Percentiles rank a stretch among this genome's conserved stretches.
These are phyloP conservation scores for Drosophila malerkotliana DNA, from an alignment of 1,140 invertebrate species.

Conservation along the genomic window DNA sequence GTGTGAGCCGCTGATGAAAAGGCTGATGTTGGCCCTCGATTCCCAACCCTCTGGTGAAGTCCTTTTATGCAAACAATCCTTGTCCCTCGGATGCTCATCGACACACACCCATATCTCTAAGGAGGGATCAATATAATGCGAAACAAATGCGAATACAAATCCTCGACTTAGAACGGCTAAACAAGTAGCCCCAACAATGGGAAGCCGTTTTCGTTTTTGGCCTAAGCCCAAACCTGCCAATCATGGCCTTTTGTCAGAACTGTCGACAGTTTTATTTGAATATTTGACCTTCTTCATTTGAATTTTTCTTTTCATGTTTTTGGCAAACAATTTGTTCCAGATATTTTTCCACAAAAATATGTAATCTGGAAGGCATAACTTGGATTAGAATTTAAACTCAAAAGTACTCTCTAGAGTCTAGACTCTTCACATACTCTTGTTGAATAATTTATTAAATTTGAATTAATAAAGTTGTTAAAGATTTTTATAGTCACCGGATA, in stretches of 20 bases:
- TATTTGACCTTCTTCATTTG: constrained; percentile 45
- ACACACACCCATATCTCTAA: constrained; percentile 25
- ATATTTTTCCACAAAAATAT: not conserved
- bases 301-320: constrained; percentile 13
- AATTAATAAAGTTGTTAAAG: constrained; percentile 31
- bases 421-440: not conserved
- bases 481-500: constrained; percentile 61
- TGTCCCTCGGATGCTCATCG: constrained; percentile 7
- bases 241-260: constrained; percentile 44
- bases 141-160: constrained; percentile 50
- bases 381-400: not conserved
- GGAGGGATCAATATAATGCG: constrained; percentile 56
- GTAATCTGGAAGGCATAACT: not conserved
- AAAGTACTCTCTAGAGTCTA: no score
- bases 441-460: not conserved
- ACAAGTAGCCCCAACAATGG: constrained; percentile 43
- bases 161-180: constrained; percentile 44
- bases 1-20: constrained; percentile 50
- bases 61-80: constrained; percentile 34
- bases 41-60: constrained; percentile 25
- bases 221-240: constrained; percentile 35
- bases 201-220: constrained; percentile 25
- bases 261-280: constrained; percentile 50
- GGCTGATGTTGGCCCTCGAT: constrained; percentile 9
- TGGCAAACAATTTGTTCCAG: not conserved